phyloP scores from a whole-genome alignment of 30 jellyfish, hydroid and myxozoan species.

The Hydractinia echinata region DNA sequence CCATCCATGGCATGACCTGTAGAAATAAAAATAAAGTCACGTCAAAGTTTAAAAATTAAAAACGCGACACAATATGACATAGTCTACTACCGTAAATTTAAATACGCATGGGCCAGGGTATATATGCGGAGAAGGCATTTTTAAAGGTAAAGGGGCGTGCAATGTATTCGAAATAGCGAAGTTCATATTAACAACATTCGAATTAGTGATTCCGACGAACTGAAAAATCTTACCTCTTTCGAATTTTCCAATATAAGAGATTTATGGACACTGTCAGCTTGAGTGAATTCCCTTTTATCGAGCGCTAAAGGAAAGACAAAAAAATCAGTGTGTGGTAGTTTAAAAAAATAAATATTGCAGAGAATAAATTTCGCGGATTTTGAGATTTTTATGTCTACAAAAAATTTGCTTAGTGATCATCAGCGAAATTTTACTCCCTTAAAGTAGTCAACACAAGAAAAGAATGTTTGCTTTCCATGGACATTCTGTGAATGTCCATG shows the following conservation, averaged over 20 bases:
- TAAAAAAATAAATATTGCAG: neutral
- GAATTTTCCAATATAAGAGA: constrained; percentile 2
- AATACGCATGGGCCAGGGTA: no score
- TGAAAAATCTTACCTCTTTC: constrained; percentile 12
- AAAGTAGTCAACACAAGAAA: no score
- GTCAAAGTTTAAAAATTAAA: no score
- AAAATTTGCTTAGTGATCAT: no score
- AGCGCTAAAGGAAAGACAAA: neutral
- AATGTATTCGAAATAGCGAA: neutral
- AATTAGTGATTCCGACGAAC: no score
- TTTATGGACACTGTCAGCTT: constrained; percentile 23
- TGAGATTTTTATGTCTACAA: no score
- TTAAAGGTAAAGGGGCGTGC: neutral
- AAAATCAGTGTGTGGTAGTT: neutral
- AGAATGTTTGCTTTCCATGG: no score
- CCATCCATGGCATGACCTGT: constrained; percentile 37
- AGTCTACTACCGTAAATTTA: neutral
- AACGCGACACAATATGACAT: no score
- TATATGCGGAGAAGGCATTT: no score
- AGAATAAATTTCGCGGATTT: neutral
- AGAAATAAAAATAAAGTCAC: neutral
- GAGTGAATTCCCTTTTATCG: neutral
- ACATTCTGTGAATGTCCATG: no score
- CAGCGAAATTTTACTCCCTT: no score
- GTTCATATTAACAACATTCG: neutral